Conservation (phyloP, 2,113 vertebrate species). For the Paramormyrops kingsleyae region DNA sequence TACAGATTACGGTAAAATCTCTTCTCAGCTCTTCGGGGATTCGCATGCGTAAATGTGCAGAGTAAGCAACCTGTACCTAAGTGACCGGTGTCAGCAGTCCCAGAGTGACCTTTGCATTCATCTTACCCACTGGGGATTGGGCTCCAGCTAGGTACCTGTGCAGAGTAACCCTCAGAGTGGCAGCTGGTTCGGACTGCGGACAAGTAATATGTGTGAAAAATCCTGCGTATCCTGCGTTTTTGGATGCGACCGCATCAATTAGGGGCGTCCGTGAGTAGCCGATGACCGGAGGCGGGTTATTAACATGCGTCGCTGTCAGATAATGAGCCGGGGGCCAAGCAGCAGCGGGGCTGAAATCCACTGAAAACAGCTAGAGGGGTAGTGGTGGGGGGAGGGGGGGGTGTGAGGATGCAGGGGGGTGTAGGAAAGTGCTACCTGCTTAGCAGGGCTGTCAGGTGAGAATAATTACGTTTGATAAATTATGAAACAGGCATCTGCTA, state of each 20-base stretch:
- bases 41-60: background rate
- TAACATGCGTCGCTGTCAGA: background rate
- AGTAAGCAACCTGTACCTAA: background rate
- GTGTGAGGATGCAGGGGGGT: background rate
- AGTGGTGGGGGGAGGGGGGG: background rate
- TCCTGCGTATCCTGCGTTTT: background rate
- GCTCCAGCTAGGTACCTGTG: background rate
- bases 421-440: background rate
- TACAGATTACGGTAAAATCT: background rate
- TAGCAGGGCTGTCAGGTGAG: background rate
- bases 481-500: conserved; percentile 3
- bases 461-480: conserved; percentile 8
- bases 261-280: background rate
- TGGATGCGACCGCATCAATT: background rate
- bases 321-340: background rate
- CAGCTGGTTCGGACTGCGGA: background rate
- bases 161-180: background rate
- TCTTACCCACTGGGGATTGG: background rate
- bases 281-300: background rate
- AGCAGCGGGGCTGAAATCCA: background rate
- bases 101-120: background rate
- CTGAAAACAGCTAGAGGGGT: background rate
- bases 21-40: background rate
- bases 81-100: background rate
- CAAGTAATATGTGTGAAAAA: background rate